Evolutionary conservation across 2,113 vertebrate species (phyloP).

Genomic region (Lepidothrix coronata): DNA sequence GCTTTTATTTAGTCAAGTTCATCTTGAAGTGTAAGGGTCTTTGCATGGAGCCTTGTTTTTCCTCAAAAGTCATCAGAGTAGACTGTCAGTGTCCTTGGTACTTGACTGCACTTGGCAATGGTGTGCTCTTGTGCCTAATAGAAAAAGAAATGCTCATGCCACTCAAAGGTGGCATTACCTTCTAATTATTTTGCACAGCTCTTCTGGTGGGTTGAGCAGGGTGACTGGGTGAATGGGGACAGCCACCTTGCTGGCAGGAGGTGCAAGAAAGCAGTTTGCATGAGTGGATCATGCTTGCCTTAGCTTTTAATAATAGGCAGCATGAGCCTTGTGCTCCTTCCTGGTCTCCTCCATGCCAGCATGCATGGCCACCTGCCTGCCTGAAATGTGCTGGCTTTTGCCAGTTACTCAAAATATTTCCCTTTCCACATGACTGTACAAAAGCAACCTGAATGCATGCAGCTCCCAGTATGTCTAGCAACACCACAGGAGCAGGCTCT

Average conservation of each 20-base stretch:
- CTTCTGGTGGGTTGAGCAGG: not conserved
- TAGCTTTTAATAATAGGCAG: not conserved
- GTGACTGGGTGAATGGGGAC: not conserved
- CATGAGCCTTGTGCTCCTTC: not conserved
- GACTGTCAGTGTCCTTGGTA: not conserved
- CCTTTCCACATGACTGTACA: not conserved
- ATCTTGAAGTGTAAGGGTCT: not conserved
- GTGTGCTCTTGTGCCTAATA: not conserved
- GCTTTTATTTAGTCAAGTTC: not conserved
- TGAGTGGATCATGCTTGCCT: not conserved
- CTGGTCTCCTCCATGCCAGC: not conserved
- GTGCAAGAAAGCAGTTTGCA: not conserved
- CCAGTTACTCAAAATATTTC: not conserved
- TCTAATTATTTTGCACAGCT: not conserved
- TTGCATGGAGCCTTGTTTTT: not conserved
- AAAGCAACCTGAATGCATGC: not conserved
- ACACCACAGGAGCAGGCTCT: not conserved
- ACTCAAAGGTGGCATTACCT: not conserved
- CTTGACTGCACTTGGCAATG: not conserved
- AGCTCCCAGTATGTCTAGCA: not conserved
- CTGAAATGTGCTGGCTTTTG: not conserved
- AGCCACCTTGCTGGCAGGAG: not conserved
- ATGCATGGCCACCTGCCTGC: not conserved
- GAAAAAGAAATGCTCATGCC: not conserved
- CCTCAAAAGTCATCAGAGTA: not conserved